A percentile compares a stretch with the other conserved stretches of the same genome.
Evolutionary conservation across 1,140 invertebrate species (phyloP).

Genomic region (Capitella teleta): DNA sequence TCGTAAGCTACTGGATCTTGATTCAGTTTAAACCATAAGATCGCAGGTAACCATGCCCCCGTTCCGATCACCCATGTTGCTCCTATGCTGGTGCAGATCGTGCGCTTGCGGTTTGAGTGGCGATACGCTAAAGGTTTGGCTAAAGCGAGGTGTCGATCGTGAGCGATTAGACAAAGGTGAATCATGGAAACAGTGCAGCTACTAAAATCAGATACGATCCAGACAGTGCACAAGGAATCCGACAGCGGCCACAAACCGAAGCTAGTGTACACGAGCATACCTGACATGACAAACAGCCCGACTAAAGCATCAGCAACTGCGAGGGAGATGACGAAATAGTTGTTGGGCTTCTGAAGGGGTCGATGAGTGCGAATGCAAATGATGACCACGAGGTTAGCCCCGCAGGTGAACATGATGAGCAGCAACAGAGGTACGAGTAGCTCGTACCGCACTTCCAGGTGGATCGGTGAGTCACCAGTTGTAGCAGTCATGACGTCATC

Average conservation of each 20-base stretch:
- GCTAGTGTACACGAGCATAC: constrained; percentile 12
- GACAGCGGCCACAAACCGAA: constrained; percentile 12
- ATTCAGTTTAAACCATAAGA: not conserved
- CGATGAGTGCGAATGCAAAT: too few species aligned
- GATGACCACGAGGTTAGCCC: too few species aligned
- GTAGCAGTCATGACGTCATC: too few species aligned
- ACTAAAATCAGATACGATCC: constrained; percentile 11
- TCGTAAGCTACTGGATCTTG: not conserved
- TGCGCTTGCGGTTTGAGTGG: too few species aligned
- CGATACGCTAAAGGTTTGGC: constrained; percentile 71
- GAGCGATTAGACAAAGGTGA: constrained; percentile 63
- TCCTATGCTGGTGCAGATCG: too few species aligned
- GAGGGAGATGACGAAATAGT: too few species aligned
- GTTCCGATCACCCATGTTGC: not conserved
- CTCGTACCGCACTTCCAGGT: too few species aligned
- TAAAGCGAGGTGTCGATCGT: constrained; percentile 73
- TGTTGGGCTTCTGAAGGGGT: too few species aligned
- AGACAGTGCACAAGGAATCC: constrained; percentile 8
- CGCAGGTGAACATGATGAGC: too few species aligned
- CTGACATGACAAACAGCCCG: constrained; percentile 17
- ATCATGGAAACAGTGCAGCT: constrained; percentile 44
- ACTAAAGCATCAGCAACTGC: constrained; percentile 17
- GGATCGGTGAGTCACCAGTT: too few species aligned
- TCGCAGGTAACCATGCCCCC: not conserved
- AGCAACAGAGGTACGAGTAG: too few species aligned